A percentile compares a stretch with the other conserved stretches of the same genome.
These are phyloP conservation scores for Drosophila affinis DNA, from an alignment of 2,888 invertebrate species.

Conservation along the genomic window DNA sequence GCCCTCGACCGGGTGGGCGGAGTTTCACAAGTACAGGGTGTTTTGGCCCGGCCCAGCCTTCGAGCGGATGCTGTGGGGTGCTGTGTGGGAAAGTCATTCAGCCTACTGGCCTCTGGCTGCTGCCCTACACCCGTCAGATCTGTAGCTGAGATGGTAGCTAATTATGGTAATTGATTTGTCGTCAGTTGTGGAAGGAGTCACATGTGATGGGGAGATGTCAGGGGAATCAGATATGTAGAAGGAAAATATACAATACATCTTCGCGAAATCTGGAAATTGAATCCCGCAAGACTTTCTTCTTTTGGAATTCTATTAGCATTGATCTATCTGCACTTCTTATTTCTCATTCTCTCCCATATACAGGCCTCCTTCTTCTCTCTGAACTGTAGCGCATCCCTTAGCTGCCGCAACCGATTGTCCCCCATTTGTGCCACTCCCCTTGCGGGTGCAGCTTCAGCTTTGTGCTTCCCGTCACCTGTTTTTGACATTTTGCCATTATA, in stretches of 20 bases:
- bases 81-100: conserved; percentile 52
- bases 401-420: conserved; percentile 7
- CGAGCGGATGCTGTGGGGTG: conserved; percentile 39
- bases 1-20: conserved; percentile 59
- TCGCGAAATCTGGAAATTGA: too few species aligned
- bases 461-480: conserved; percentile 68
- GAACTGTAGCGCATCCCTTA: conserved; percentile 23
- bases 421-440: conserved; percentile 1
- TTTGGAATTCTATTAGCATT: too few species aligned
- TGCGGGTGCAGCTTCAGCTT: conserved; percentile 3
- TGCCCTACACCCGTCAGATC: background rate
- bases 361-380: background rate
- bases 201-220: background rate
- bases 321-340: too few species aligned
- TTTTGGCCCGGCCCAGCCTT: conserved; percentile 17
- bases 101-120: conserved; percentile 28
- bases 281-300: too few species aligned
- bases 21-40: conserved; percentile 69
- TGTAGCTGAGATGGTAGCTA: conserved; percentile 6
- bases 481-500: conserved; percentile 73
- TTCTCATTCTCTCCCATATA: background rate
- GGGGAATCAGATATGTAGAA: too few species aligned
- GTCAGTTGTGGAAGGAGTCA: background rate
- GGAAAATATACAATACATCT: background rate
- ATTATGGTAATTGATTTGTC: conserved; percentile 22